Conservation (phyloP, 2,888 invertebrate species). For the Drosophila kuntzei region DNA sequence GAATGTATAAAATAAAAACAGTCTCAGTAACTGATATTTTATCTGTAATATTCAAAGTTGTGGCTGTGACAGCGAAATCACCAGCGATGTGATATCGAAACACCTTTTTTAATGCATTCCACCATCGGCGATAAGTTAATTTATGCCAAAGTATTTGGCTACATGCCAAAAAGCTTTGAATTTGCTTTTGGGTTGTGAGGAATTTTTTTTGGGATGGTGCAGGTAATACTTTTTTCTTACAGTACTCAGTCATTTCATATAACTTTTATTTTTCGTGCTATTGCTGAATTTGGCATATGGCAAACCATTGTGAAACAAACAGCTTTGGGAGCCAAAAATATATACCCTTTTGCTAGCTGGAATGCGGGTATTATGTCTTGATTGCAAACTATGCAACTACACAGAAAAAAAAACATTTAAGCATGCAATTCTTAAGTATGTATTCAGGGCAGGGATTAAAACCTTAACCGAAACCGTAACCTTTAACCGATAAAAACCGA, state of each 20-base stretch:
- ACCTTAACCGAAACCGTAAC: too few species aligned
- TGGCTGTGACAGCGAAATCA: background rate
- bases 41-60: background rate
- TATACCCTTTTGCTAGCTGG: background rate
- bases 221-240: constrained; percentile 1
- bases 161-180: constrained; percentile 1
- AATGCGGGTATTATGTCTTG: background rate
- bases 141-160: constrained; percentile 30
- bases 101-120: constrained; percentile 16
- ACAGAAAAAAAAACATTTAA: too few species aligned
- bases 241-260: constrained; percentile 32
- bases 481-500: too few species aligned
- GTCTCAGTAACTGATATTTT: background rate
- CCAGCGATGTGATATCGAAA: too few species aligned
- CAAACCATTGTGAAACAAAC: constrained; percentile 34
- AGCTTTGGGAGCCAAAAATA: constrained; percentile 23
- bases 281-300: constrained; percentile 39
- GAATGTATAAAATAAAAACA: too few species aligned
- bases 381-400: background rate
- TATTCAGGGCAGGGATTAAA: too few species aligned
- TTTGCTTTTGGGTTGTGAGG: background rate
- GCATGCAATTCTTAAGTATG: too few species aligned
- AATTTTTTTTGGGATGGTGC: background rate
- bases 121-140: constrained; percentile 17
- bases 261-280: constrained; percentile 4